phyloP scores from a whole-genome alignment of 2,113 vertebrate species.

The Melanerpes formicivorus region DNA sequence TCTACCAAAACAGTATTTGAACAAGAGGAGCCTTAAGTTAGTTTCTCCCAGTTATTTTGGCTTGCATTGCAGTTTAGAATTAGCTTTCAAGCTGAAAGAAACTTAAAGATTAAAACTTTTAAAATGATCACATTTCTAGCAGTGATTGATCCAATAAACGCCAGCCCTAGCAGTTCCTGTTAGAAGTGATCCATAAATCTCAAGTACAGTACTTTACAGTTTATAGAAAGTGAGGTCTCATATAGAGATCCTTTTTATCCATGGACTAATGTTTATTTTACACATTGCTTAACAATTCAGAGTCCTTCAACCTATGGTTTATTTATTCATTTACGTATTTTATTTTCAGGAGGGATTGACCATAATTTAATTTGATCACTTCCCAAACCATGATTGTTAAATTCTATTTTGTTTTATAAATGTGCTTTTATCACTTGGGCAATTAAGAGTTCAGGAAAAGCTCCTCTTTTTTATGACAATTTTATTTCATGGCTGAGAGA shows the following conservation, averaged over 20 bases:
- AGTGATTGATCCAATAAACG: neutral
- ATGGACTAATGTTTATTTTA: neutral
- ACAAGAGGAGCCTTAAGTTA: neutral
- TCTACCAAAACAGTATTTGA: neutral
- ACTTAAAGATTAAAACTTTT: neutral
- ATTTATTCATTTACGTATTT: neutral
- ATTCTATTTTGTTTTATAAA: conserved; percentile 39
- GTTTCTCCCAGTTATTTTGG: neutral
- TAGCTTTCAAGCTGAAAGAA: neutral
- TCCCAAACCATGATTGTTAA: conserved; percentile 24
- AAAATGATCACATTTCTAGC: neutral
- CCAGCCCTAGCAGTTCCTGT: neutral
- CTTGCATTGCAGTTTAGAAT: neutral
- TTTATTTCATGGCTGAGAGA: conserved; percentile 28
- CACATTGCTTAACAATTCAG: neutral
- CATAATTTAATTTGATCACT: neutral
- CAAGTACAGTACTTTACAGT: neutral
- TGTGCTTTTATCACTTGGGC: conserved; percentile 25
- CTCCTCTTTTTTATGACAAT: neutral
- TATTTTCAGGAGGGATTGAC: conserved; percentile 11
- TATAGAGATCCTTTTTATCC: conserved; percentile 17
- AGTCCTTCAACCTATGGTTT: neutral
- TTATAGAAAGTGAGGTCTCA: neutral
- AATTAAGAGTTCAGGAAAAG: conserved; percentile 56
- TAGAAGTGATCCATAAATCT: neutral